Evolutionary conservation across 2,888 invertebrate species (phyloP), one percentile per base, ranked within the genome.

Genomic region (Parnassius apollo): DNA sequence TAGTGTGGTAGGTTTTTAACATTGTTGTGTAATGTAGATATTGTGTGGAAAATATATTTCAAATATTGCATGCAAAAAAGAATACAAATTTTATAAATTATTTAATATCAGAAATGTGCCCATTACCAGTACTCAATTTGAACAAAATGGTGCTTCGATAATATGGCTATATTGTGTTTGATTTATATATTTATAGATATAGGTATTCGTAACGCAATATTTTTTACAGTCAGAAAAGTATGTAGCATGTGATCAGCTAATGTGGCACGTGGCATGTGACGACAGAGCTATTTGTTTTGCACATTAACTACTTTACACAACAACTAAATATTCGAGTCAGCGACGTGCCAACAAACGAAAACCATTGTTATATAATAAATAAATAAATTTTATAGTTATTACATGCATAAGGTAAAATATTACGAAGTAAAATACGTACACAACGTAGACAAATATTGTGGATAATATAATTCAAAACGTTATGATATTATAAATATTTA

Each of bases 111-210:
- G n/a, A 8, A 46, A 46, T 11, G n/a, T 9, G 49, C 2, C 13
- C 13, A 18, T 49, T 49, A 13, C 49, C 13, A 9, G 9, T 49
- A 9, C 8, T 2, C 49, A 13, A 49, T 13, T 49, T 49, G 44
- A 11, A 44, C 12, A 12, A 2, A 13, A n/a, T 13, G n/a, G 54
- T 1, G 54, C 42, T 54, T n/a, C n/a, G 10, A 2, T 9, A 9
- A 12, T 8, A 53, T 62, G 57, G 57, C 46, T 13, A 45, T 7
- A 55, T 67, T 68, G 87, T 85, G 87, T 89, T 89, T 84, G 81
- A 80, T 82, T 75, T 87, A 86, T 89, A 82, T 88, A 88, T 90
- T 85, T 61, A 25, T 73, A 66, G 88, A 89, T 88, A 89, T 89
- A 87, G 79, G 67, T 78, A 67, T 72, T 83, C 77, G 74, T 78